Evolutionary conservation across 1,140 invertebrate genomes (phyloP).

Genomic region (Papilio glaucus): DNA sequence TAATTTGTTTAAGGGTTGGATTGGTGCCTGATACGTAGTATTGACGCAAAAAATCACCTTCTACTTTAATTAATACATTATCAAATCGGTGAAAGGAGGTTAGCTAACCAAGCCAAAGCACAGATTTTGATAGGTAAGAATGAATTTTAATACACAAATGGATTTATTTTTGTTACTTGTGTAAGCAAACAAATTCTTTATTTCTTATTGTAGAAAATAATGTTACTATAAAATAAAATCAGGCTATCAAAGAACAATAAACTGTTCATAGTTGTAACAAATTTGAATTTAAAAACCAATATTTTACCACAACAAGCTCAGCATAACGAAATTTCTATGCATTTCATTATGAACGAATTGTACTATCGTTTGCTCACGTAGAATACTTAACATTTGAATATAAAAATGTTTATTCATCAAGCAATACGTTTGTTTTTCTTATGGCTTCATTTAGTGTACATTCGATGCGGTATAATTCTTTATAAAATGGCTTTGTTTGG

Average conservation of each 20-base stretch:
- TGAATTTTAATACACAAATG: not conserved
- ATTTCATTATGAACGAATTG: conserved; percentile 29
- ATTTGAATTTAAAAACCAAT: conserved; percentile 29
- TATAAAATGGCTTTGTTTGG: conserved; percentile 38
- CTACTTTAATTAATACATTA: no score
- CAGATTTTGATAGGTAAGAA: no score
- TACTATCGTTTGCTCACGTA: conserved; percentile 18
- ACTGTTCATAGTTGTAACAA: conserved; percentile 28
- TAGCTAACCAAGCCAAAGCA: no score
- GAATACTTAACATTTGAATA: conserved; percentile 30
- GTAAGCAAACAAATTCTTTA: conserved; percentile 18
- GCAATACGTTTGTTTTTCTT: conserved; percentile 44
- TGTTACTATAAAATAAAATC: not conserved
- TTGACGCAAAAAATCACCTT: no score
- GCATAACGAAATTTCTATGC: conserved; percentile 24
- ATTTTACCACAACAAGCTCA: conserved; percentile 4
- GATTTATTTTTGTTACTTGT: not conserved
- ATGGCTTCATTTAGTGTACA: conserved; percentile 49
- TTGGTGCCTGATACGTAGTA: no score
- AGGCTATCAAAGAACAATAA: conserved; percentile 13
- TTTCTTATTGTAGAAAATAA: not conserved
- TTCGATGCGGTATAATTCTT: conserved; percentile 39
- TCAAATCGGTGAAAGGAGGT: no score
- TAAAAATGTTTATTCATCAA: conserved; percentile 54
- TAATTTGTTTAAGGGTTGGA: no score